These are phyloP conservation scores for Antennarius maculatus DNA, from an alignment of 2,797 vertebrate species.

Conservation along the genomic window DNA sequence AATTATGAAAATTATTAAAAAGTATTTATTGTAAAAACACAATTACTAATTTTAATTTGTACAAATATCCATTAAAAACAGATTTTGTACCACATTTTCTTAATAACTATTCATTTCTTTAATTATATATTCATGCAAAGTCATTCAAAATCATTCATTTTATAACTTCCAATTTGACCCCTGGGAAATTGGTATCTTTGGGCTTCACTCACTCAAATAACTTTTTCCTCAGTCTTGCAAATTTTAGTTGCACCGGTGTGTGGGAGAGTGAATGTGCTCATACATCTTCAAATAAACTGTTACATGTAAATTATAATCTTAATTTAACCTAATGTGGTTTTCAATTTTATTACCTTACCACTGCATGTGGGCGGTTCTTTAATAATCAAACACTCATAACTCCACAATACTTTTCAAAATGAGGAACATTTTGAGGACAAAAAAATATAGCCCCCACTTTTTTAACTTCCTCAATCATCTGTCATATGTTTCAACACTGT, in stretches of 20 bases:
- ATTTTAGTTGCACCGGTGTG: not conserved
- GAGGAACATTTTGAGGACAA: not conserved
- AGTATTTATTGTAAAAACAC: not conserved
- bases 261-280: not conserved
- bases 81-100: not conserved
- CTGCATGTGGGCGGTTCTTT: not conserved
- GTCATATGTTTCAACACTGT: conserved; percentile 47
- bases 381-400: not conserved
- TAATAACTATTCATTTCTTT: not conserved
- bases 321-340: not conserved
- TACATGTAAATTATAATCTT: too few relatives aligned
- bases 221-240: not conserved
- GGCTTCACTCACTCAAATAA: not conserved
- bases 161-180: not conserved
- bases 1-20: conserved; percentile 21
- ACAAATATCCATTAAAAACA: too few relatives aligned
- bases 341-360: not conserved
- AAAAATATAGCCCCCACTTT: too few relatives aligned
- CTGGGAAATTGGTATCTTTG: not conserved
- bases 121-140: not conserved
- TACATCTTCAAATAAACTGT: too few relatives aligned
- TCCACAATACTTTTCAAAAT: not conserved
- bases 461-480: not conserved
- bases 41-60: too few relatives aligned
- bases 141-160: not conserved